Conservation (phyloP, 1,140 invertebrate genomes). For the Hypsibius dujardini region DNA sequence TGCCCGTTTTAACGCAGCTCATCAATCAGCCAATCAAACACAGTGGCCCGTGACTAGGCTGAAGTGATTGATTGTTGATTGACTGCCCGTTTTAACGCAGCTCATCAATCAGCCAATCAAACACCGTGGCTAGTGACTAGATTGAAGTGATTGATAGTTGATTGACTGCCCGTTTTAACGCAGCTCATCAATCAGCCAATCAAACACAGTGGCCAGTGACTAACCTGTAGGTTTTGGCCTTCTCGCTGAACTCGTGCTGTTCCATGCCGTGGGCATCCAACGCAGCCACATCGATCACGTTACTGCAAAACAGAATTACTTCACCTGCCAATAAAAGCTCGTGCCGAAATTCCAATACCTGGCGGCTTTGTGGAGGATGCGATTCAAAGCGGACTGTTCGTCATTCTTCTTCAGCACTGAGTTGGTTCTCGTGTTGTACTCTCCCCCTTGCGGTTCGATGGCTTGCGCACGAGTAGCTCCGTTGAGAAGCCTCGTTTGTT, state of each 20-base stretch:
- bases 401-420: slow-evolving; percentile 54
- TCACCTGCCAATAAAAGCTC: slow-evolving; percentile 21
- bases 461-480: not conserved
- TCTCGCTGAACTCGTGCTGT: slow-evolving; percentile 57
- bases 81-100: no score
- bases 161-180: no score
- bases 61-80: no score
- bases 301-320: slow-evolving; percentile 43
- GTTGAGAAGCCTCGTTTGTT: not conserved
- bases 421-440: not conserved
- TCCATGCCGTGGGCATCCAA: slow-evolving; percentile 57
- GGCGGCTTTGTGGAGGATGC: slow-evolving; percentile 67
- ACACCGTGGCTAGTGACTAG: no score
- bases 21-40: no score
- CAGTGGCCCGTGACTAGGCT: no score
- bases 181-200: no score
- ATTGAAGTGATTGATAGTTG: no score
- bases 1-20: no score
- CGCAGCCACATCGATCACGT: slow-evolving; percentile 64
- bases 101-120: no score
- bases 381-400: slow-evolving; percentile 66
- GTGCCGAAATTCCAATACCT: slow-evolving; percentile 42
- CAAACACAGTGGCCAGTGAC: no score
- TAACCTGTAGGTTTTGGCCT: slow-evolving; percentile 47
- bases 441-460: not conserved